A percentile compares a stretch with the other conserved stretches of the same genome.
These are phyloP conservation scores for Marasmarcha lunaedactyla DNA, from an alignment of 2,888 invertebrate genomes.

Conservation along the genomic window DNA sequence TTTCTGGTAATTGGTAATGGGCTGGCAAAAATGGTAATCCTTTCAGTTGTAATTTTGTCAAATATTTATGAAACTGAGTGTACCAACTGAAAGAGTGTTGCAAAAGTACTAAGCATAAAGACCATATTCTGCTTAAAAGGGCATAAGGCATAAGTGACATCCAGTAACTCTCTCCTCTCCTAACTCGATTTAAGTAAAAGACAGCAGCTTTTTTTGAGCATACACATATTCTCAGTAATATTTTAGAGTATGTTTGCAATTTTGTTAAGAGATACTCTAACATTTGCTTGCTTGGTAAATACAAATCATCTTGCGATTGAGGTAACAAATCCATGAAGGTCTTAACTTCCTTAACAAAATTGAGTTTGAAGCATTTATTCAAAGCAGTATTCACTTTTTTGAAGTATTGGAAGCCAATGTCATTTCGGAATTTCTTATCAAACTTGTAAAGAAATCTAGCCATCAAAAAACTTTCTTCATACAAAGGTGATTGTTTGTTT, in stretches of 20 bases:
- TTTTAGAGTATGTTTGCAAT: constrained; percentile 65
- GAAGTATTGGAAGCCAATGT: constrained; percentile 67
- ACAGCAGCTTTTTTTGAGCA: constrained; percentile 56
- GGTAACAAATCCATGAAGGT: constrained; percentile 38
- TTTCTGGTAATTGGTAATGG: constrained; percentile 45
- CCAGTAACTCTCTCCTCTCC: constrained; percentile 67
- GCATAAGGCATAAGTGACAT: constrained; percentile 68
- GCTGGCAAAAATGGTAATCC: constrained; percentile 61
- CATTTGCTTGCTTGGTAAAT: constrained; percentile 71
- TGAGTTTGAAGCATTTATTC: constrained; percentile 55
- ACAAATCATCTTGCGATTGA: constrained; percentile 27
- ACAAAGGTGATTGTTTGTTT: constrained; percentile 55
- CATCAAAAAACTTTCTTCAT: constrained; percentile 64
- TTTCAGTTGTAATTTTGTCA: constrained; percentile 39
- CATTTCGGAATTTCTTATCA: constrained; percentile 69
- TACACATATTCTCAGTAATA: constrained; percentile 60
- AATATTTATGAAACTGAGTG: constrained; percentile 40
- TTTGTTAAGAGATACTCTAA: constrained; percentile 65
- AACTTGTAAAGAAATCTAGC: constrained; percentile 70
- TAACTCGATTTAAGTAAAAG: constrained; percentile 62
- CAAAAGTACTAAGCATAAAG: constrained; percentile 50
- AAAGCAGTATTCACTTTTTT: constrained; percentile 65
- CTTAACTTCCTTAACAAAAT: constrained; percentile 52
- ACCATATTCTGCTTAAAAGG: constrained; percentile 66
- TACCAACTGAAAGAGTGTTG: constrained; percentile 66